phyloP scores from a whole-genome alignment of 1,140 invertebrate genomes.

The Helicoverpa armigera region DNA sequence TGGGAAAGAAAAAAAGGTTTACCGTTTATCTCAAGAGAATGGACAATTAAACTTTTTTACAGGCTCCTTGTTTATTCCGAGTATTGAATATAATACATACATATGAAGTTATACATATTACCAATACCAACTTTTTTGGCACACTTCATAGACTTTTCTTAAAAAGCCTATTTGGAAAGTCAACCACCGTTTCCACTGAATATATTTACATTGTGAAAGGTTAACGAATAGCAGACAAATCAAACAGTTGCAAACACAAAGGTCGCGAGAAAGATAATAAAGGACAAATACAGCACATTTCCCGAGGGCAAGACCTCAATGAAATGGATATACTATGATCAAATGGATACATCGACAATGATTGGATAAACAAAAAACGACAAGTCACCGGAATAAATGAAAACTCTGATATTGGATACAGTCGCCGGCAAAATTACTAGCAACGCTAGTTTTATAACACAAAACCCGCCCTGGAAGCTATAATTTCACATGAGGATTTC shows the following conservation, averaged over 20 bases:
- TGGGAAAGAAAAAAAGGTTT: not conserved
- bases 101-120: no score
- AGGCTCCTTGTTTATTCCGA: no score
- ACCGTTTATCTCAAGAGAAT: not conserved
- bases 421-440: not conserved
- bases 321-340: constrained; percentile 35
- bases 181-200: not conserved
- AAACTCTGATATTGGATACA: constrained; percentile 9
- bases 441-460: no score
- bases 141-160: not conserved
- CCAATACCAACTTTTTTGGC: no score
- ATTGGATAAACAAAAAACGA: constrained; percentile 33
- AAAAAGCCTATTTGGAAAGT: not conserved
- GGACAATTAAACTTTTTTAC: no score
- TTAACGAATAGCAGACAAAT: not conserved
- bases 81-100: no score
- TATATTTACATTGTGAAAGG: not conserved
- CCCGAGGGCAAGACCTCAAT: constrained; percentile 14
- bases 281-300: constrained; percentile 14
- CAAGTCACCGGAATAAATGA: constrained; percentile 16
- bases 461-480: no score
- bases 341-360: constrained; percentile 21
- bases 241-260: not conserved
- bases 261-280: constrained; percentile 8
- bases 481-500: no score